Percentiles rank a stretch among this genome's conserved stretches.
Conservation (phyloP, 2,797 vertebrate species). For the Mastacembelus armatus region DNA sequence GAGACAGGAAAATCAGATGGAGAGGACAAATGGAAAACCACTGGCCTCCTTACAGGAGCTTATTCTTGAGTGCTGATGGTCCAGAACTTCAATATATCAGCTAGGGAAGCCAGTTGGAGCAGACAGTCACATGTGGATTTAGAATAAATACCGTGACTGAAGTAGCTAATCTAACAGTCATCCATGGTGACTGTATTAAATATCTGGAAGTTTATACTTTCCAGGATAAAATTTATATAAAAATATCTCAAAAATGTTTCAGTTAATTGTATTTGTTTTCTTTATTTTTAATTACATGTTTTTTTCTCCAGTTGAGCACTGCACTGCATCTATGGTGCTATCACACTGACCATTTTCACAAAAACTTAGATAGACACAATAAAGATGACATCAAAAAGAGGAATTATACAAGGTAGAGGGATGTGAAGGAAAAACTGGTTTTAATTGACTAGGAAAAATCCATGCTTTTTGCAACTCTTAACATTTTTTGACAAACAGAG, state of each 20-base stretch:
- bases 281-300: background rate
- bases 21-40: conserved; percentile 37
- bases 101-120: conserved; percentile 16
- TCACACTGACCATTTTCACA: background rate
- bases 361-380: background rate
- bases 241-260: too few relatives aligned
- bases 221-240: background rate
- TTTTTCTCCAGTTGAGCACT: background rate
- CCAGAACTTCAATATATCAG: conserved; percentile 15
- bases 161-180: background rate
- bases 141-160: conserved; percentile 23
- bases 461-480: too few relatives aligned
- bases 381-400: too few relatives aligned
- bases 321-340: background rate
- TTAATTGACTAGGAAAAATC: too few relatives aligned
- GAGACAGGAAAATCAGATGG: conserved; percentile 37
- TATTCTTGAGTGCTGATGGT: conserved; percentile 22
- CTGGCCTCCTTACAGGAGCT: conserved; percentile 29
- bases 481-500: too few relatives aligned
- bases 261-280: background rate
- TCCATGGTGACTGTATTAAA: background rate
- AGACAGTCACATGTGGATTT: conserved; percentile 22
- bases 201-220: conserved; percentile 9
- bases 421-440: too few relatives aligned
- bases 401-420: too few relatives aligned